Conservation (phyloP, 2,113 vertebrate genomes). For the Halichoerus grypus region DNA sequence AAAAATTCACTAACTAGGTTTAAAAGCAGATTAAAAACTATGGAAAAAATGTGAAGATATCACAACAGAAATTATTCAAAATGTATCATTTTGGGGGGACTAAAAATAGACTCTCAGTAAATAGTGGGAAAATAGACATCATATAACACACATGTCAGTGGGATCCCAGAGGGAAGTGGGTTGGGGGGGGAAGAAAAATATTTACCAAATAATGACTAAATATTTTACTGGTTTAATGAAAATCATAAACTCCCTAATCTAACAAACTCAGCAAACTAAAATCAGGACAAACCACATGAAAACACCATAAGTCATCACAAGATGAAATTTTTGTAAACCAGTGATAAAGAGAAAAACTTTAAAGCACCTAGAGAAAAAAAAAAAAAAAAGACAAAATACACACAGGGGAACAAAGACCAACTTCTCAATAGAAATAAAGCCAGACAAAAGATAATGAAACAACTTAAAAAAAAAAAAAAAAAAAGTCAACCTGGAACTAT, state of each 20-base stretch:
- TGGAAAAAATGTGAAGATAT: neutral
- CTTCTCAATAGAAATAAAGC: neutral
- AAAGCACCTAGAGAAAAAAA: neutral
- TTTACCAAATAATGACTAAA: neutral
- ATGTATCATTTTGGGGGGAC: neutral
- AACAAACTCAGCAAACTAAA: neutral
- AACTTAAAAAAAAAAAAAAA: neutral
- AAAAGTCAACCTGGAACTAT: neutral
- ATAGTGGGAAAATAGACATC: neutral
- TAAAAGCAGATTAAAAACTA: neutral
- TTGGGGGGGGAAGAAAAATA: neutral
- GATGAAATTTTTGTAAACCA: neutral
- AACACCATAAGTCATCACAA: neutral
- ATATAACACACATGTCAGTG: neutral
- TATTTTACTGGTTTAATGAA: neutral
- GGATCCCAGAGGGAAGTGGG: neutral
- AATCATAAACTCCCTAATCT: neutral
- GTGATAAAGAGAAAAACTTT: neutral
- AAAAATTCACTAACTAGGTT: neutral
- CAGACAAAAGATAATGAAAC: neutral
- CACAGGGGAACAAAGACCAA: neutral
- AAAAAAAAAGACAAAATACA: neutral
- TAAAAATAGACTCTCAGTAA: neutral
- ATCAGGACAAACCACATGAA: neutral
- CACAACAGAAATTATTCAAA: neutral